Evolutionary conservation across 1,140 invertebrate species (phyloP).

Genomic region (Sminthurides bifidus): DNA sequence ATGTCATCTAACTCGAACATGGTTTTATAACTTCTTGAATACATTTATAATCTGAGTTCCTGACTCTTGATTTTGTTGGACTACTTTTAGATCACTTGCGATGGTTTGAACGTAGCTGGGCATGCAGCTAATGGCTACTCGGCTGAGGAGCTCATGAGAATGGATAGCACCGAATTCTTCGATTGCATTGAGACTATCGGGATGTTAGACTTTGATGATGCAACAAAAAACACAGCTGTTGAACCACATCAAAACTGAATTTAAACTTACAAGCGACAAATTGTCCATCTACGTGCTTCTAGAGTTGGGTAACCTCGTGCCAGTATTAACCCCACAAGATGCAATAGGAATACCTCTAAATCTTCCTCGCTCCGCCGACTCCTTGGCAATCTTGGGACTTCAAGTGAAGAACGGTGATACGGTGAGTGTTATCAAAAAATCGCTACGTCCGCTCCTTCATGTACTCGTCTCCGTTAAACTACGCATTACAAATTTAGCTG

Average conservation of each 20-base stretch:
- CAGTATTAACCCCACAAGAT: slow-evolving; percentile 11
- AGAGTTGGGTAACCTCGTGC: slow-evolving; percentile 26
- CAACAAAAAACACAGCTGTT: slow-evolving; percentile 16
- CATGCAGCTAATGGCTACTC: slow-evolving; percentile 21
- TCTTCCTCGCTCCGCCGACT: slow-evolving; percentile 16
- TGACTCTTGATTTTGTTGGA: background rate
- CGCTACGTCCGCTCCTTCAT: background rate
- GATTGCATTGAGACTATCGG: slow-evolving; percentile 28
- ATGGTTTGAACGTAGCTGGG: slow-evolving; percentile 28
- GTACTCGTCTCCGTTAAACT: too few species aligned
- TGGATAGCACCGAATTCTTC: slow-evolving; percentile 10
- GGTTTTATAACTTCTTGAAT: too few species aligned
- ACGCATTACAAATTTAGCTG: too few species aligned
- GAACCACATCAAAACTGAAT: slow-evolving; percentile 13
- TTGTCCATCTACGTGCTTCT: slow-evolving; percentile 16
- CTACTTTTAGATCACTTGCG: slow-evolving; percentile 22
- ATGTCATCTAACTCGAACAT: too few species aligned
- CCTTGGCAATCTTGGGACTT: slow-evolving; percentile 20
- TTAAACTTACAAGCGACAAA: slow-evolving; percentile 5
- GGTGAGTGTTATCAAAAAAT: slow-evolving; percentile 15
- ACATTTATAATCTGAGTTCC: too few species aligned
- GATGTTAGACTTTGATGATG: slow-evolving; percentile 21
- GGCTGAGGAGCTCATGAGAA: slow-evolving; percentile 14
- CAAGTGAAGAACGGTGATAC: slow-evolving; percentile 10
- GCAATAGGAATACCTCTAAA: slow-evolving; percentile 12